Evolutionary conservation across 2,797 vertebrate species (phyloP), one percentile per base, ranked within the genome.

Genomic region (Nothura maculosa): DNA sequence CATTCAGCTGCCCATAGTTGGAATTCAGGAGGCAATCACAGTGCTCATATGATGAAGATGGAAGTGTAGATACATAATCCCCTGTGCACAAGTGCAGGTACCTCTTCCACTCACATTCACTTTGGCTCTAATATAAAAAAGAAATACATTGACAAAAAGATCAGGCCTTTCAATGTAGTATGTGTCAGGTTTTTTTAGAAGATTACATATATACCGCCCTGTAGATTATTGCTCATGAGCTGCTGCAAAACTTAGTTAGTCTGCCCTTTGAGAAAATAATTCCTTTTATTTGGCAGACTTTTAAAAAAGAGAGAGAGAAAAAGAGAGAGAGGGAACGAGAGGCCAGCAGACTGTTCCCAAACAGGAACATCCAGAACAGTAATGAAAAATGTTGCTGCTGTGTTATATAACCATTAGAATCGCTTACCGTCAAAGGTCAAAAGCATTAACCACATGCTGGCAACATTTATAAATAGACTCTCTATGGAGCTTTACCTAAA

Each of bases 341-440:
- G 34, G 70, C 66, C 57, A 89, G 77, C 68, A 89, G 74, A 47
- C 52, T 90, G 87, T 90, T 95, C 48, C 73, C 6, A 38, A 93
- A 91, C 72, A 92, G 90, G 88, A 96, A 81, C 91, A 89, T 91
- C 52, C 75, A 88, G 80, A 87, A 92, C 20, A 42, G 77, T 42
- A 91, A 90, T 11, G 12, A 84, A 93, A 96, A 95, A 93, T 62
- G 79, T 45, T 94, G 73, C 74, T 87, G 78, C 48, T 74, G 75
- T 50, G 69, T 87, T 96, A 91, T 83, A 96, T 90, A 96, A 67
- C 87, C 84, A 84, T 90, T 92, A 93, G 54, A 85, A 79, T 85
- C 5, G 28, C 73, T 89, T 94, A 64, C 90, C 77, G 70, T 85
- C 91, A 97, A 97, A 97, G 96, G 96, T 95, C 96, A 97, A 92